Conservation (phyloP, 2,113 vertebrate genomes). For the Oryzias melastigma region DNA sequence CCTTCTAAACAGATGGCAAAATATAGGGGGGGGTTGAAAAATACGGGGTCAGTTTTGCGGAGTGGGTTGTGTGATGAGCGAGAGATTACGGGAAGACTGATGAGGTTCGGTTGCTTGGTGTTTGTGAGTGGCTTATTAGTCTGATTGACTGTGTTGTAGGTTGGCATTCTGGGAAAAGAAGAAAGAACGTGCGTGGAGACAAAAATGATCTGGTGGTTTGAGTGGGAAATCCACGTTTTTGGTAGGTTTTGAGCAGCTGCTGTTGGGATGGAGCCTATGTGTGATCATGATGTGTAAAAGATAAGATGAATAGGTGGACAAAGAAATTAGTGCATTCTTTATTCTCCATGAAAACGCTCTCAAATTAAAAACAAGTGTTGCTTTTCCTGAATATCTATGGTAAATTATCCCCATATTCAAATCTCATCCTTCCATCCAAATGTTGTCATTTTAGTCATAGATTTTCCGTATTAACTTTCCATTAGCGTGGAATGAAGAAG, state of each 20-base stretch:
- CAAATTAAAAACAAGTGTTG: no score
- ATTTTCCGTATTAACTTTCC: no score
- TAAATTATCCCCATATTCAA: no score
- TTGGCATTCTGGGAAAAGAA: conserved; percentile 18
- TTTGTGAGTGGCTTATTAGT: conserved; percentile 31
- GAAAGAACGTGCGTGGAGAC: conserved; percentile 1
- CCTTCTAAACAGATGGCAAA: conserved; percentile 33
- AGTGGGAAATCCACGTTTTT: conserved; percentile 9
- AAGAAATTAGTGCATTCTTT: not conserved
- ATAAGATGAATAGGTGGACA: not conserved
- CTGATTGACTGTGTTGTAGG: conserved; percentile 8
- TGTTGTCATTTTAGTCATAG: no score
- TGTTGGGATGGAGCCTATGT: not conserved
- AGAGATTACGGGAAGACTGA: conserved; percentile 39
- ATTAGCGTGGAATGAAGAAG: no score
- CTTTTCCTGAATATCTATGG: no score
- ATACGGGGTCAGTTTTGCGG: conserved; percentile 30
- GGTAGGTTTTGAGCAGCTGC: conserved; percentile 6
- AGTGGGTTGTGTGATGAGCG: conserved; percentile 27
- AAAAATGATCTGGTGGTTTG: conserved; percentile 15
- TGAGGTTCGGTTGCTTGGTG: conserved; percentile 7
- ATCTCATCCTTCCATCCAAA: no score
- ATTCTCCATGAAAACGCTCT: not conserved
- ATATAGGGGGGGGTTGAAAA: conserved; percentile 27
- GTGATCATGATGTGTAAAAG: not conserved